Evolutionary conservation across 2,113 vertebrate species (phyloP), one percentile per base, ranked within the genome.

Genomic region (Catharus minimus): DNA sequence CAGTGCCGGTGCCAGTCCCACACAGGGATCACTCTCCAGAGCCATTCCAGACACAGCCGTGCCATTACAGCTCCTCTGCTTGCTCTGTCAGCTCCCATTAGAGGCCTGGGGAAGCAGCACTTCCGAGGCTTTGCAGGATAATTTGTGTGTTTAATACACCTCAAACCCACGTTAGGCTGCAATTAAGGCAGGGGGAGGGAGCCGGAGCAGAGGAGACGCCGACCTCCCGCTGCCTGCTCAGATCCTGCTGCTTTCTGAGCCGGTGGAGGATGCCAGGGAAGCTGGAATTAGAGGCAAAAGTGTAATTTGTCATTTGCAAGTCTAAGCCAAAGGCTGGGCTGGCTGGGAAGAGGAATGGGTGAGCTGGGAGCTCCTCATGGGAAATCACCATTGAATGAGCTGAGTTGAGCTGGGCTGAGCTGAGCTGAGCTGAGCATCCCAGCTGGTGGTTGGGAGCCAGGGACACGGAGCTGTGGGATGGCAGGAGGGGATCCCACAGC

Each of bases 71-170:
- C 94, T 76, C 68, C 90, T 84, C 90, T 72, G 94, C 82, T 50
- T 76, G 85, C 77, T 67, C 93, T 80, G 94, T 92, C 94, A 43
- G 90, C 85, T 92, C 92, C 95, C 95, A 95, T 95, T 92, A 95
- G 92, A 93, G 85, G 79, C 94, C 79, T n/a, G 15, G 62, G 92
- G 94, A 96, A 96, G 90, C 43, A 65, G 95, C 92, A 65, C 90
- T 96, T 97, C 88, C 38, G 81, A 92, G 88, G 92, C 95, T 95
- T 93, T 84, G 82, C 91, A 71, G 95, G 89, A 91, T 95, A 93
- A 96, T 96, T 95, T 97, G 95, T 93, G 93, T 96, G 96, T 94
- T 96, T 96, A 95, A 95, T 96, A 88, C 95, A 86, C 95, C 95
- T 95, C 90, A 88, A 93, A 76, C 93, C 69, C 94, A 14, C 32